Evolutionary conservation across 2,113 vertebrate genomes (phyloP).

Genomic region (Rhinopithecus roxellana): DNA sequence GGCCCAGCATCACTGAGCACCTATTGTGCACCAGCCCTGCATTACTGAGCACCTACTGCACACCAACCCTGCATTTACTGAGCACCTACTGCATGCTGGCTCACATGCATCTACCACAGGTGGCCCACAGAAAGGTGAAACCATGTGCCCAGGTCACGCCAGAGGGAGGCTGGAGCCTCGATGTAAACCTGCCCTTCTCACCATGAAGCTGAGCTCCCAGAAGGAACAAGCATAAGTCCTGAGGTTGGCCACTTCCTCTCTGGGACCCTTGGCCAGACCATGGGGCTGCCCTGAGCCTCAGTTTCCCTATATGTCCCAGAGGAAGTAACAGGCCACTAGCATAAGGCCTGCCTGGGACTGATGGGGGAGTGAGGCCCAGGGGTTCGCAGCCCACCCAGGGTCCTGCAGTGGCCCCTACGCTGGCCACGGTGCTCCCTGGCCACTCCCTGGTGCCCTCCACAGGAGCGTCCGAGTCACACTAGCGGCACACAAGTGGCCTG

Average conservation of each 20-base stretch:
- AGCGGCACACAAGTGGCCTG: fast-evolving
- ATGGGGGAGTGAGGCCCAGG: neutral
- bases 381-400: neutral
- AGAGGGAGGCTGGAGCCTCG: neutral
- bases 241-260: neutral
- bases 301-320: neutral
- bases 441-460: neutral
- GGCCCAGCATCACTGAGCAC: neutral
- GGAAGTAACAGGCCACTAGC: neutral
- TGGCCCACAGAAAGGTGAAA: neutral
- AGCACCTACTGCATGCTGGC: neutral
- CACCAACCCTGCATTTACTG: too few relatives aligned
- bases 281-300: neutral
- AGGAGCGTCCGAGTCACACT: too few relatives aligned
- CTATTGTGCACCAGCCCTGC: too few relatives aligned
- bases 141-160: fast-evolving
- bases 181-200: neutral
- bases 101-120: too few relatives aligned
- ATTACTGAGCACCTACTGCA: too few relatives aligned
- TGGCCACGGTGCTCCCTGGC: neutral
- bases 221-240: too few relatives aligned
- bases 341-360: neutral
- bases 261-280: neutral
- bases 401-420: fast-evolving
- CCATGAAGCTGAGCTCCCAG: neutral